Conservation (phyloP, 2,113 vertebrate genomes). For the Hassar affinis region DNA sequence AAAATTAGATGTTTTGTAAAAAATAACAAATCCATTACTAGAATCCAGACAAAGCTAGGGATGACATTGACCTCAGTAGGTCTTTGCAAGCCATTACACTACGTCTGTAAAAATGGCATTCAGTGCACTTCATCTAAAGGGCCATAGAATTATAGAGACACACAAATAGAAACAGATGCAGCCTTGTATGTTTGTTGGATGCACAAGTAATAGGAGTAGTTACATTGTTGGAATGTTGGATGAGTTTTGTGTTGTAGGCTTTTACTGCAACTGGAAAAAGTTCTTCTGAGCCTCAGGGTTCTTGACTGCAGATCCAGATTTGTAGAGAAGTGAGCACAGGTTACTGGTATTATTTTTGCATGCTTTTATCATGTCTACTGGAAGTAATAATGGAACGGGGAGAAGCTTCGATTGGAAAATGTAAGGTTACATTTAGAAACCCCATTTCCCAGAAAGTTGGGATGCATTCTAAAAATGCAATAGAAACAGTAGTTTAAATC, state of each 20-base stretch:
- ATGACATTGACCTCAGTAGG: not conserved
- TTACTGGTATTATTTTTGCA: not conserved
- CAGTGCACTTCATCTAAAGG: not conserved
- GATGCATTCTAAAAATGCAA: no score
- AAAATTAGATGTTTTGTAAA: slow-evolving; percentile 3
- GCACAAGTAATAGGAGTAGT: not conserved
- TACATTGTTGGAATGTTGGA: not conserved
- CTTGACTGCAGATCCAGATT: not conserved
- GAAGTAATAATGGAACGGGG: not conserved
- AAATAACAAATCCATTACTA: not conserved
- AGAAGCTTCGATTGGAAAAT: not conserved
- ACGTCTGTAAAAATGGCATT: slow-evolving; percentile 10
- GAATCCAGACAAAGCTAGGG: not conserved
- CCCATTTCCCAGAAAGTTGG: no score
- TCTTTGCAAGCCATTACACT: slow-evolving; percentile 3
- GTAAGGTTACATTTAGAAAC: not conserved
- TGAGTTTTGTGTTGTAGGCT: not conserved
- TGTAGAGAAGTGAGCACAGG: not conserved
- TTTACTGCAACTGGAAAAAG: slow-evolving; percentile 9
- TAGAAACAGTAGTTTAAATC: no score
- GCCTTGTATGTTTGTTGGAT: not conserved
- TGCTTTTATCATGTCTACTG: not conserved
- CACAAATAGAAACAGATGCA: not conserved
- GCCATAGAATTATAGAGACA: not conserved
- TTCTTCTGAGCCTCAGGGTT: not conserved